Conservation (phyloP, 2,113 vertebrate species). For the Tyrannus savana region DNA sequence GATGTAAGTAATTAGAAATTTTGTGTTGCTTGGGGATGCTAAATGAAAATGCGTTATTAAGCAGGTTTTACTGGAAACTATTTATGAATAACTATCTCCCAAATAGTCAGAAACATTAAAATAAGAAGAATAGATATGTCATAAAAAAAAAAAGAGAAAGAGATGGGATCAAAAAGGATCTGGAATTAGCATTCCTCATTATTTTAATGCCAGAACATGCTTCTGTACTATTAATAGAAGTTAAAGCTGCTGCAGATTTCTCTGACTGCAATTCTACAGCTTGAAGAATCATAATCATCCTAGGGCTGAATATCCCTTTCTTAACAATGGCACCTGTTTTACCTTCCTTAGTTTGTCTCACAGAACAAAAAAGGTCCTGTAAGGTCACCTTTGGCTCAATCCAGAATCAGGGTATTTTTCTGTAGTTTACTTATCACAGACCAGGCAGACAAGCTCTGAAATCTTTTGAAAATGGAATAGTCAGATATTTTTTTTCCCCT, state of each 20-base stretch:
- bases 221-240: conserved; percentile 46
- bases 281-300: conserved; percentile 33
- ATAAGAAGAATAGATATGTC: not conserved
- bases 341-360: conserved; percentile 50
- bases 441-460: conserved; percentile 26
- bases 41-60: conserved; percentile 4
- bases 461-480: conserved; percentile 23
- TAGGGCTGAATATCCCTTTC: conserved; percentile 9
- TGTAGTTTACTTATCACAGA: not conserved
- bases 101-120: conserved; percentile 30
- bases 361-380: conserved; percentile 53
- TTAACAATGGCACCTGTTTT: conserved; percentile 61
- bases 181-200: conserved; percentile 34
- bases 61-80: conserved; percentile 9
- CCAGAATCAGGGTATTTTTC: conserved; percentile 17
- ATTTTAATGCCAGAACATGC: conserved; percentile 49
- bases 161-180: conserved; percentile 30
- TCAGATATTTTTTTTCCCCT: not conserved
- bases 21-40: not conserved
- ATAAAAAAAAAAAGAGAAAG: not conserved
- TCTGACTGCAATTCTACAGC: conserved; percentile 27
- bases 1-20: conserved; percentile 22
- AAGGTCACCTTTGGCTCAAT: conserved; percentile 50
- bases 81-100: conserved; percentile 24
- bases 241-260: conserved; percentile 28